Percentiles rank a stretch among this genome's conserved stretches.
phyloP scores from a whole-genome alignment of 2,797 vertebrate species.

The Heliangelus exortis region DNA sequence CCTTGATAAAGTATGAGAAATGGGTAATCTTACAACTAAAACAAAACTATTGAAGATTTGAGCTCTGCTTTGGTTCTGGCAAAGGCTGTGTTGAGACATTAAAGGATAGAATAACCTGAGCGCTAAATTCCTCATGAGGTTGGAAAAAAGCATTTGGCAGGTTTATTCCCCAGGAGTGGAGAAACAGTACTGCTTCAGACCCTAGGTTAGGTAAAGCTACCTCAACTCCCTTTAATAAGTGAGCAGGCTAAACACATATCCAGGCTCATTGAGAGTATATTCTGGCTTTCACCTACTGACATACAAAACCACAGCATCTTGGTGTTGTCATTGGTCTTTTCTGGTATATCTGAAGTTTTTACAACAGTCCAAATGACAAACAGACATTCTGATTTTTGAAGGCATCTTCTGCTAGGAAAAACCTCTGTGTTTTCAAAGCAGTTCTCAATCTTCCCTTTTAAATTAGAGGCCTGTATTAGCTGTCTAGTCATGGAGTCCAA shows the following conservation, averaged over 20 bases:
- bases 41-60: not conserved
- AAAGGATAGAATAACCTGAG: not conserved
- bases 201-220: not conserved
- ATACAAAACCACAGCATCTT: not conserved
- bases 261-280: not conserved
- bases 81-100: not conserved
- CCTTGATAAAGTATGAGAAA: not conserved
- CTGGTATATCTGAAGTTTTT: not conserved
- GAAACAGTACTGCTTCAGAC: not conserved
- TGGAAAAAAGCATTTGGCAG: not conserved
- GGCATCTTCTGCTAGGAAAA: not conserved
- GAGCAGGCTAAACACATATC: not conserved
- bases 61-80: not conserved
- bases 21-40: not conserved
- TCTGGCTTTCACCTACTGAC: not conserved
- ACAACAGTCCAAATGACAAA: not conserved
- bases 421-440: not conserved
- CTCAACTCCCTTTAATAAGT: not conserved
- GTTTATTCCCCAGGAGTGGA: not conserved
- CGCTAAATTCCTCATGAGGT: not conserved
- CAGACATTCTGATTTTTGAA: not conserved
- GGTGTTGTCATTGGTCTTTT: not conserved
- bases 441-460: not conserved
- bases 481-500: not conserved
- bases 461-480: slow-evolving; percentile 3